phyloP scores from a whole-genome alignment of 2,888 invertebrate genomes.

The Limnephilus marmoratus region DNA sequence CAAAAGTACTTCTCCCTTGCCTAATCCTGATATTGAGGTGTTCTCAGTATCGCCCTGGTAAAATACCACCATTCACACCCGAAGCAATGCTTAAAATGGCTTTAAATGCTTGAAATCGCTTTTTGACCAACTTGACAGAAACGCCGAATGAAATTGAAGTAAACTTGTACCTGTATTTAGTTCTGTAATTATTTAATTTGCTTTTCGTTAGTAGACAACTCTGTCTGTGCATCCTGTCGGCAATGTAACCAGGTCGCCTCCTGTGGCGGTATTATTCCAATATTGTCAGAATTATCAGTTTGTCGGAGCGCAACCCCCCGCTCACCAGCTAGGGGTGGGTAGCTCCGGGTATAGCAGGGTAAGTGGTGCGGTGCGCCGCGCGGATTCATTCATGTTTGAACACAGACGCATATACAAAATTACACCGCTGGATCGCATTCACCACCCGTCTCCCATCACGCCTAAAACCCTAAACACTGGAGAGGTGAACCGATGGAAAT shows the following conservation, averaged over 20 bases:
- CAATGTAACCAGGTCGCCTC: background rate
- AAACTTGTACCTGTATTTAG: no score
- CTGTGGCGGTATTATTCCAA: background rate
- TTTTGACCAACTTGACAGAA: no score
- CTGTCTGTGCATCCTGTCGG: background rate
- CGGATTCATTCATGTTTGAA: background rate
- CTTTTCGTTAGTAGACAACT: background rate
- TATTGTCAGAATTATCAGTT: conserved; percentile 2
- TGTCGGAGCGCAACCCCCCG: background rate
- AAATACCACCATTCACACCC: no score
- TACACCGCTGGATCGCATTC: conserved; percentile 2
- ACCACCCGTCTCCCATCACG: background rate
- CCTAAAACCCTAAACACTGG: background rate
- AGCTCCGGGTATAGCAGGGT: background rate
- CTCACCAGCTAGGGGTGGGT: background rate
- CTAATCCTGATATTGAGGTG: no score
- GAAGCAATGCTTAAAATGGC: no score
- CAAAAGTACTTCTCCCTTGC: no score
- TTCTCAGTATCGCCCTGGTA: no score
- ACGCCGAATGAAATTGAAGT: no score
- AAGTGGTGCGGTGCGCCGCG: background rate
- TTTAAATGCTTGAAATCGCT: no score
- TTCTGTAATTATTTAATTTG: background rate
- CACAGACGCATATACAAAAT: background rate
- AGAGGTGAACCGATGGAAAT: background rate